These are phyloP conservation scores for Trichomalopsis sarcophagae DNA, from an alignment of 1,140 invertebrate species.

Conservation along the genomic window DNA sequence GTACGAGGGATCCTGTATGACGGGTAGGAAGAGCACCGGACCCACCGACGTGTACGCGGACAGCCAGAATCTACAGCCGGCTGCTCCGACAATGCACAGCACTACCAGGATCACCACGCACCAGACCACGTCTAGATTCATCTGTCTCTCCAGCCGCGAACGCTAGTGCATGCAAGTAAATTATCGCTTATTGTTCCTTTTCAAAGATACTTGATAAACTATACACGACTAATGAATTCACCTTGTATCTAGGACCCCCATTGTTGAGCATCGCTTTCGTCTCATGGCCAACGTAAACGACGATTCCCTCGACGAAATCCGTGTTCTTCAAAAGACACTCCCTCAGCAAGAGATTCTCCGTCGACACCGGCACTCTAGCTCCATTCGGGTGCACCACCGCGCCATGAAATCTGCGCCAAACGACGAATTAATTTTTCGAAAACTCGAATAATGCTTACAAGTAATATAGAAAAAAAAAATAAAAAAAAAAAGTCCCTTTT, in stretches of 20 bases:
- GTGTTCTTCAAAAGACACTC: constrained; percentile 97
- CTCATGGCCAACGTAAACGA: constrained; percentile 98
- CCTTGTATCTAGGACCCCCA: constrained; percentile 94
- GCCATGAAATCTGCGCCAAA: constrained; percentile 85
- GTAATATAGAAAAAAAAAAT: too few species aligned
- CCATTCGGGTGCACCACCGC: constrained; percentile 89
- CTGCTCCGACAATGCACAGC: constrained; percentile 92
- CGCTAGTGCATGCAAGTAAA: constrained; percentile 71
- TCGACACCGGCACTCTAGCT: constrained; percentile 87
- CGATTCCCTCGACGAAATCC: constrained; percentile 95
- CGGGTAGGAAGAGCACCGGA: constrained; percentile 80
- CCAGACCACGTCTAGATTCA: constrained; percentile 97
- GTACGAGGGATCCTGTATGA: constrained; percentile 78
- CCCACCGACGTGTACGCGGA: constrained; percentile 74
- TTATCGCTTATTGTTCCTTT: not conserved
- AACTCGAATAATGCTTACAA: not conserved
- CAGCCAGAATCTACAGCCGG: constrained; percentile 92
- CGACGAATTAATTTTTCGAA: not conserved
- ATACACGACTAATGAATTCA: constrained; percentile 46
- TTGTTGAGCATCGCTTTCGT: constrained; percentile 99
- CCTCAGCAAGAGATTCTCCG: constrained; percentile 94
- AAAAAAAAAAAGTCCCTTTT: not conserved
- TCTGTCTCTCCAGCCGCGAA: constrained; percentile 92
- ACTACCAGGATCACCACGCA: constrained; percentile 95
- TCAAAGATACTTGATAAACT: not conserved